Evolutionary conservation across 2,888 invertebrate species (phyloP).

Genomic region (Tuberolachnus salignus): DNA sequence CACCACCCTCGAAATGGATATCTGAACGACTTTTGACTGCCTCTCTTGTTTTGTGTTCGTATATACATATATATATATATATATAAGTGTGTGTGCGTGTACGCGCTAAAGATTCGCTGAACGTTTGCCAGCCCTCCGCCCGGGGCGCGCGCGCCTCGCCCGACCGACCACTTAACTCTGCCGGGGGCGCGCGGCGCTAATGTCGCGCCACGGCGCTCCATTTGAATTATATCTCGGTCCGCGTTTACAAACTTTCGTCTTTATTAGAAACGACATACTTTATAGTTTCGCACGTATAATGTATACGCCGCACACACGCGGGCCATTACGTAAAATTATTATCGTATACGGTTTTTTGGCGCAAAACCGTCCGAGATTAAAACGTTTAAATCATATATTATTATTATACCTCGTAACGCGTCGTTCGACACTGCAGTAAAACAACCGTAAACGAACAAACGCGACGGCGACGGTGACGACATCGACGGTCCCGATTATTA

Average conservation of each 20-base stretch:
- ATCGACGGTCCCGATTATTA: conserved; percentile 30
- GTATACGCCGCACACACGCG: background rate
- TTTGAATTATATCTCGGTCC: conserved; percentile 46
- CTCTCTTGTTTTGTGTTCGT: too few species aligned
- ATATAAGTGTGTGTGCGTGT: too few species aligned
- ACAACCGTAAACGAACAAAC: background rate
- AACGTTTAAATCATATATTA: conserved; percentile 54
- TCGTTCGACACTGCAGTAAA: conserved; percentile 6
- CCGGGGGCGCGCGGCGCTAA: conserved; percentile 13
- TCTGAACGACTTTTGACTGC: conserved; percentile 56
- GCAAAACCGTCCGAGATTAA: conserved; percentile 41
- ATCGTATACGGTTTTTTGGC: conserved; percentile 33
- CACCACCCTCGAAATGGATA: conserved; percentile 42
- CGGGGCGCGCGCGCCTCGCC: background rate
- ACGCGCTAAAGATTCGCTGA: conserved; percentile 44
- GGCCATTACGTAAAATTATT: background rate
- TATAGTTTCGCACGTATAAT: conserved; percentile 19
- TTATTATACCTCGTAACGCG: background rate
- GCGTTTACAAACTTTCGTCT: conserved; percentile 50
- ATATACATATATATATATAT: too few species aligned
- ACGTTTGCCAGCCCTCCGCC: conserved; percentile 40
- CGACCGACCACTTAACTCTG: conserved; percentile 48
- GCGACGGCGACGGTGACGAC: background rate
- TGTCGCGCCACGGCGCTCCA: conserved; percentile 18
- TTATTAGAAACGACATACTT: conserved; percentile 52